phyloP scores from a whole-genome alignment of 2,797 vertebrate species.

The Typhlichthys subterraneus region DNA sequence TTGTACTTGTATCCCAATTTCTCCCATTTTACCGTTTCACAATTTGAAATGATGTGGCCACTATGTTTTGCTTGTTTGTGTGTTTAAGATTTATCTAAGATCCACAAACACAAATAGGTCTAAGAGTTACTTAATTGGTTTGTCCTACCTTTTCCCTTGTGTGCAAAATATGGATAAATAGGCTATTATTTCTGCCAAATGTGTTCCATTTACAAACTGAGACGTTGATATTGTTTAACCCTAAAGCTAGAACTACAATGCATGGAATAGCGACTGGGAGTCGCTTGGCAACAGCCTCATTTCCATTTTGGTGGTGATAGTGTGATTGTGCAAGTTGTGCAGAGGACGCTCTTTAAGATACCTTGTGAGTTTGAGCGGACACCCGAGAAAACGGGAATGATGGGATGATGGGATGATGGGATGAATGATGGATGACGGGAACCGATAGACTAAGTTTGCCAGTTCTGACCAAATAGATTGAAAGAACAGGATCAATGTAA shows the following conservation, averaged over 20 bases:
- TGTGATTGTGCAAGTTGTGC: background rate
- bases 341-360: too few species aligned
- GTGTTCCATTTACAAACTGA: background rate
- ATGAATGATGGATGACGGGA: too few species aligned
- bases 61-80: constrained; percentile 49
- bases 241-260: too few species aligned
- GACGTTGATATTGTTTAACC: background rate
- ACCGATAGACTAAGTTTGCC: constrained; percentile 8
- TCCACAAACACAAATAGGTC: too few species aligned
- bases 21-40: background rate
- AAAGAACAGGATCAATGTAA: constrained; percentile 11
- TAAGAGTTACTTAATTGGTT: constrained; percentile 13
- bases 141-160: constrained; percentile 1
- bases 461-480: background rate
- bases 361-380: too few species aligned
- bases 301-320: too few species aligned
- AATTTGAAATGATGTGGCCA: constrained; percentile 31
- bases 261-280: too few species aligned
- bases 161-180: background rate
- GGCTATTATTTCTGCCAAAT: constrained; percentile 1
- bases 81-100: constrained; percentile 29
- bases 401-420: too few species aligned
- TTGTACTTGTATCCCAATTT: constrained; percentile 25
- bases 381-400: too few species aligned
- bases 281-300: too few species aligned